Evolutionary conservation across 1,140 invertebrate genomes (phyloP), one percentile per base, ranked within the genome.

Genomic region (Halotydeus destructor): DNA sequence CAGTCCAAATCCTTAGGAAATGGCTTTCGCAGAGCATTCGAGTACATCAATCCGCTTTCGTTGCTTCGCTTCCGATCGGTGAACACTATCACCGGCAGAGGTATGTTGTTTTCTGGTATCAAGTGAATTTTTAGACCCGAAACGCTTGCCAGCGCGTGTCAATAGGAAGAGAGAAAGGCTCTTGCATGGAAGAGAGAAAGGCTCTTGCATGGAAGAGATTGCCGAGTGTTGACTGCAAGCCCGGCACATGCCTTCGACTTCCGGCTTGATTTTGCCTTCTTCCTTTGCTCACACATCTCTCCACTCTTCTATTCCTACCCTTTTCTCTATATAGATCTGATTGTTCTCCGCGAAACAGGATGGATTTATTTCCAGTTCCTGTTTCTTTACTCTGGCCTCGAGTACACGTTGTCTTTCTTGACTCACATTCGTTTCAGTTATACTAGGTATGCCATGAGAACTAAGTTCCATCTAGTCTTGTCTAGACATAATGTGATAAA

Each of bases 391-490:
- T 94, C 89, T 41, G 91, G 89, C 1, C 63, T 98, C 26, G 93
- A 99, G 61, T 98, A 96, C 56, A 97, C 91, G 1, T 63, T 99
- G 23, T 93, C 88, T 28, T 99, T 98, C 62, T 66, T 98, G 23
- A 93, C 85, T 34, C 86, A 96, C 65, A 74, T 86, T 50, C 71
- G 77, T 32, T 94, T 97, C 57, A 65, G 75, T 25, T 97, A 86
- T 57, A 76, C 74, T 24, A 66, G 61, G 65, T 66, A 52, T 49
- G 44, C 39, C 25, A 30, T 30, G 14, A 43, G 18, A n/a, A 46
- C 9, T 27, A 38, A 32, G n/a, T 35, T 22, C 9, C 27, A 12
- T 3, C n/a, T 36, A 2, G 14, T 21, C 21, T 42, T 34, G 8
- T 41, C 18, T 12, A 28, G 5, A 28, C 18, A 12, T 8, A 32